A percentile compares a stretch with the other conserved stretches of the same genome.
Evolutionary conservation across 2,113 vertebrate genomes (phyloP).

Genomic region (Clarias gariepinus): DNA sequence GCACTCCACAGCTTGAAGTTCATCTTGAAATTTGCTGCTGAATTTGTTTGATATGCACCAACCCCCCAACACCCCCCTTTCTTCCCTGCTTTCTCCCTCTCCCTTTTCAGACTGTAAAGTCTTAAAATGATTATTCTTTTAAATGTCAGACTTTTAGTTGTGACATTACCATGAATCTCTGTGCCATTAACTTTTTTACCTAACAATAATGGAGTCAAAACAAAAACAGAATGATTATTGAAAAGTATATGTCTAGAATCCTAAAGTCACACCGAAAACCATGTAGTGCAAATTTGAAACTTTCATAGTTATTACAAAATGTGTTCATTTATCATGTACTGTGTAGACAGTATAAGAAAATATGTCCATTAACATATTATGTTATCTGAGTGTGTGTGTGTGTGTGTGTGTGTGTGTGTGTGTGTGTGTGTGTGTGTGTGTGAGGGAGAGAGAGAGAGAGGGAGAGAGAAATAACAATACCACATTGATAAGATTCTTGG

Average conservation of each 20-base stretch:
- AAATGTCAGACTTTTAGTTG: conserved; percentile 22
- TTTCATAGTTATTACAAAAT: not conserved
- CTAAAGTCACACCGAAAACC: not conserved
- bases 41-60: conserved; percentile 12
- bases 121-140: conserved; percentile 7
- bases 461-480: not conserved
- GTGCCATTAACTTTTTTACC: not conserved
- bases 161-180: conserved; percentile 13
- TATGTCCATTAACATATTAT: not conserved
- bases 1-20: conserved; percentile 53
- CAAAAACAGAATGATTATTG: conserved; percentile 12
- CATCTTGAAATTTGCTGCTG: conserved; percentile 56
- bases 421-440: too few relatives aligned
- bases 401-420: too few relatives aligned
- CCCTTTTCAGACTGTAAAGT: not conserved
- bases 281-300: not conserved
- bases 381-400: not conserved
- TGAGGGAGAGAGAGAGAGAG: not conserved
- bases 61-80: not conserved
- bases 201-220: conserved; percentile 11
- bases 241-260: not conserved
- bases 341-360: too few relatives aligned
- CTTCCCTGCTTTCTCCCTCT: conserved; percentile 6
- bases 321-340: not conserved
- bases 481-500: not conserved